Percentiles rank a stretch among this genome's conserved stretches.
These are phyloP conservation scores for Eurystomus glaucurus DNA, from an alignment of 2,797 vertebrate species.

Conservation along the genomic window DNA sequence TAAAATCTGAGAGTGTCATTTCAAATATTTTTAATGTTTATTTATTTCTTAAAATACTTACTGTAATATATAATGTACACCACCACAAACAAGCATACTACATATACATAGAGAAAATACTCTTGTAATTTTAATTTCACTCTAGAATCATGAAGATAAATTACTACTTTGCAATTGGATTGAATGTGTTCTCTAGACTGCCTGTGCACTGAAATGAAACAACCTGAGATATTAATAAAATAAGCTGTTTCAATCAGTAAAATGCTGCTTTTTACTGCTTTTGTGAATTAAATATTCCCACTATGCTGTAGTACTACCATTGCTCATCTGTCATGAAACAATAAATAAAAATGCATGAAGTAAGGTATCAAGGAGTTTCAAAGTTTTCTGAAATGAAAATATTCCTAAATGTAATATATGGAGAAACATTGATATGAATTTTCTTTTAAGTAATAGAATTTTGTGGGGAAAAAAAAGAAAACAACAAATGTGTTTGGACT, in stretches of 20 bases:
- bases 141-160: not conserved
- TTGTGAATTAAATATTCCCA: not conserved
- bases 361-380: not conserved
- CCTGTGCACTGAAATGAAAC: not conserved
- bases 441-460: not conserved
- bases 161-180: not conserved
- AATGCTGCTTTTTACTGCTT: not conserved
- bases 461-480: not conserved
- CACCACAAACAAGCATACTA: not conserved
- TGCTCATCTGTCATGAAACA: not conserved
- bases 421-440: not conserved
- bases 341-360: not conserved
- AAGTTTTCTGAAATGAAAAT: not conserved
- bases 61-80: not conserved
- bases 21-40: not conserved
- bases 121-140: not conserved
- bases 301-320: not conserved
- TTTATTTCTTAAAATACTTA: not conserved
- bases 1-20: not conserved
- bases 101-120: not conserved
- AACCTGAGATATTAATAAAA: not conserved
- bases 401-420: not conserved
- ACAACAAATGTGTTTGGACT: not conserved
- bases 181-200: not conserved
- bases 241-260: not conserved